Conservation (phyloP, 2,888 invertebrate genomes). For the Adela reaumurella region DNA sequence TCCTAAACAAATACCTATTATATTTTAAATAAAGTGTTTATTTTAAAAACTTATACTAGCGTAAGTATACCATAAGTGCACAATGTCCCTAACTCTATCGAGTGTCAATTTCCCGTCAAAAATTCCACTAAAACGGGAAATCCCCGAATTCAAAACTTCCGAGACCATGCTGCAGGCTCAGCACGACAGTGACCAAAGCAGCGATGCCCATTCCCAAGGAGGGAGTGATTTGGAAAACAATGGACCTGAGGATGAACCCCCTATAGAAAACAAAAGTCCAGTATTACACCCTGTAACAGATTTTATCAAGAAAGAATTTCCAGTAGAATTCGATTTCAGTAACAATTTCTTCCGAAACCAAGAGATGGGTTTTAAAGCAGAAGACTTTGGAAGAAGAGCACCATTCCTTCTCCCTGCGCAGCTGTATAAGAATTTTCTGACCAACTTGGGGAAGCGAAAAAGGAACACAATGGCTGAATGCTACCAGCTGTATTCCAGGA, state of each 20-base stretch:
- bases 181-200: slow-evolving; percentile 32
- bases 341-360: slow-evolving; percentile 41
- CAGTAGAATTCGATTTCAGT: slow-evolving; percentile 41
- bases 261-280: too few relatives aligned
- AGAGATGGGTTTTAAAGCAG: slow-evolving; percentile 31
- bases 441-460: slow-evolving; percentile 54
- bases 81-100: slow-evolving; percentile 45
- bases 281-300: slow-evolving; percentile 42
- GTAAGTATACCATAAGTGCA: too few relatives aligned
- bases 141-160: slow-evolving; percentile 23
- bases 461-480: slow-evolving; percentile 39
- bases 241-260: too few relatives aligned
- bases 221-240: slow-evolving; percentile 42
- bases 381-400: slow-evolving; percentile 36
- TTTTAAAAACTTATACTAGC: slow-evolving; percentile 15
- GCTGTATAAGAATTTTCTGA: slow-evolving; percentile 74
- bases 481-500: slow-evolving; percentile 47
- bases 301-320: slow-evolving; percentile 49
- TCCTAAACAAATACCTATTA: slow-evolving; percentile 53
- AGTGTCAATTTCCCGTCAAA: slow-evolving; percentile 24
- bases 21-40: slow-evolving; percentile 40
- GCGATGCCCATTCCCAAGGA: slow-evolving; percentile 37
- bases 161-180: slow-evolving; percentile 24
- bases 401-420: slow-evolving; percentile 71
- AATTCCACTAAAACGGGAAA: slow-evolving; percentile 2